Conservation (phyloP, 2,888 invertebrate genomes). For the Drosophila mercatorum region DNA sequence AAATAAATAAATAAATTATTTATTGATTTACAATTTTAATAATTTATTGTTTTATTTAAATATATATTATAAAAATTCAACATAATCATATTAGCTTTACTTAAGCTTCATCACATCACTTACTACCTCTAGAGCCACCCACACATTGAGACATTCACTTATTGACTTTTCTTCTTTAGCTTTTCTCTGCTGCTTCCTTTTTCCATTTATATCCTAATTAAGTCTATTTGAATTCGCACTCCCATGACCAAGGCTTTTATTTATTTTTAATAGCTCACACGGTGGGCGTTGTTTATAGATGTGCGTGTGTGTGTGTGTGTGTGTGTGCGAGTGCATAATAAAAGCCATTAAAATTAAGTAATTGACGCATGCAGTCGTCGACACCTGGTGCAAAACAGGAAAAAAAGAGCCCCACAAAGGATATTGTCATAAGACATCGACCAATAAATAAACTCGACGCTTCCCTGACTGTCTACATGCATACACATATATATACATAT, state of each 20-base stretch:
- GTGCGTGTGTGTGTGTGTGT: constrained; percentile 8
- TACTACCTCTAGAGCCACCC: not conserved
- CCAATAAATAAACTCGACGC: constrained; percentile 34
- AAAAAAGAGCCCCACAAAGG: constrained; percentile 25
- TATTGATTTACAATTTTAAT: too few species aligned
- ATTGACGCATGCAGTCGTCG: constrained; percentile 55
- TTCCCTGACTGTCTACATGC: constrained; percentile 9
- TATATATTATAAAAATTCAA: not conserved
- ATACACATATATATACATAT: not conserved
- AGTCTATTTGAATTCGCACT: not conserved
- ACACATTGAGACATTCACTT: not conserved
- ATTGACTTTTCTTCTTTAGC: not conserved
- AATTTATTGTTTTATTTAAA: too few species aligned
- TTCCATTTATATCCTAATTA: not conserved
- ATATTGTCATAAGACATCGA: constrained; percentile 34
- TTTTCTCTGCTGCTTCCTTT: not conserved
- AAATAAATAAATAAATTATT: too few species aligned
- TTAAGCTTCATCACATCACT: not conserved
- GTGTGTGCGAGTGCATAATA: constrained; percentile 51
- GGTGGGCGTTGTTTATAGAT: constrained; percentile 42
- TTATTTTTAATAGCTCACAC: constrained; percentile 38
- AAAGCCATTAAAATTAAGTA: constrained; percentile 71
- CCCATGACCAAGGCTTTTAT: constrained; percentile 7
- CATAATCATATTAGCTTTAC: not conserved
- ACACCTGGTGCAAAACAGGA: constrained; percentile 41